Conservation (phyloP, 2,888 invertebrate genomes). For the Mythimna ferrago region DNA sequence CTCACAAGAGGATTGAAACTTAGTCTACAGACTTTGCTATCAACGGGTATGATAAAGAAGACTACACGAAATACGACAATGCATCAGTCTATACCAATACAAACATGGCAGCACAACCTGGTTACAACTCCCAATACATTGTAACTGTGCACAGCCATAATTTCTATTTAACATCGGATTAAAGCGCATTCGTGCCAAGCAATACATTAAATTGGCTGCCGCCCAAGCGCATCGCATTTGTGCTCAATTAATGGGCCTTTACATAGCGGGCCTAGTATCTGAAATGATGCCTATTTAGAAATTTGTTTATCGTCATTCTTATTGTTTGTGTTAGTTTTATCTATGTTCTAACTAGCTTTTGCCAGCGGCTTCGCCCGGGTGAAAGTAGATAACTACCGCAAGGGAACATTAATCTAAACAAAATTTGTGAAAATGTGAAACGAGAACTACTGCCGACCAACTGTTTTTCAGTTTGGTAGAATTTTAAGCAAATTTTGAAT, state of each 20-base stretch:
- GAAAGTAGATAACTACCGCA: too few relatives aligned
- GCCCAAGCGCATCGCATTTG: constrained; percentile 83
- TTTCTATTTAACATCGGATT: constrained; percentile 83
- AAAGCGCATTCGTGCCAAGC: constrained; percentile 82
- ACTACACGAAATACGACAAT: neutral
- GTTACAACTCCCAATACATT: constrained; percentile 59
- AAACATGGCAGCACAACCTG: constrained; percentile 20
- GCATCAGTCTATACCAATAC: neutral
- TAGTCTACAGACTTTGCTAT: neutral
- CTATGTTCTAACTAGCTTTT: neutral
- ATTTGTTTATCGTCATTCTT: constrained; percentile 25
- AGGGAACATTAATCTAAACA: too few relatives aligned
- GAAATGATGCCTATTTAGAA: constrained; percentile 65
- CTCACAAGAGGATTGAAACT: neutral
- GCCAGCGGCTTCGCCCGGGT: too few relatives aligned
- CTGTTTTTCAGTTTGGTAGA: too few relatives aligned
- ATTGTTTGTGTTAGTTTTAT: constrained; percentile 29
- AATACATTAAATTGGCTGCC: constrained; percentile 87
- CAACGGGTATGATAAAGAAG: neutral
- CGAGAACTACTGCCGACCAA: too few relatives aligned
- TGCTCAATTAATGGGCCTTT: constrained; percentile 85
- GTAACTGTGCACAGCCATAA: constrained; percentile 72
- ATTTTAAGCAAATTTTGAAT: too few relatives aligned
- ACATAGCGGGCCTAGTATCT: constrained; percentile 72
- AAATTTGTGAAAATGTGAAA: too few relatives aligned